phyloP scores from a whole-genome alignment of 2,113 vertebrate species.

The Silurus meridionalis region DNA sequence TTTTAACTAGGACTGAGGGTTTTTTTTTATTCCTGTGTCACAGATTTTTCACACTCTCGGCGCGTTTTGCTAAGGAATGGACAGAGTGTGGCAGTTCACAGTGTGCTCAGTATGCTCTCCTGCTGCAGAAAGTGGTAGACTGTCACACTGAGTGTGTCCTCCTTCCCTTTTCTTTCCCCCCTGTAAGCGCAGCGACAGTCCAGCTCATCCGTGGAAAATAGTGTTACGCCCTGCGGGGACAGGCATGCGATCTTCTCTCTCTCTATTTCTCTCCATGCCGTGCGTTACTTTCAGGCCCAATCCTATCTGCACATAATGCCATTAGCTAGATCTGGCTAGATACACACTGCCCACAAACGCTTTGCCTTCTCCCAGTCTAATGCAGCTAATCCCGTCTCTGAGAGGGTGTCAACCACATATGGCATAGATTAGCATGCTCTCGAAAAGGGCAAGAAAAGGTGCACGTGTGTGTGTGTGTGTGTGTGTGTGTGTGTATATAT shows the following conservation, averaged over 20 bases:
- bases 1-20: constrained; percentile 13
- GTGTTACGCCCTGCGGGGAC: constrained; percentile 69
- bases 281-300: constrained; percentile 67
- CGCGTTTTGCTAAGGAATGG: constrained; percentile 2
- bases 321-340: constrained; percentile 64
- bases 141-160: constrained; percentile 63
- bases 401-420: constrained; percentile 25
- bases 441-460: neutral
- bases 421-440: constrained; percentile 14
- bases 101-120: constrained; percentile 28
- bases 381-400: constrained; percentile 59
- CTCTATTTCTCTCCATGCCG: constrained; percentile 23
- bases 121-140: constrained; percentile 62
- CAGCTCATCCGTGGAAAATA: constrained; percentile 73
- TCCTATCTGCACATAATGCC: constrained; percentile 71
- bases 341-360: constrained; percentile 57
- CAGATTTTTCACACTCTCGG: constrained; percentile 15
- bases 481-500: constrained; percentile 67
- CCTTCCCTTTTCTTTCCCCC: constrained; percentile 57
- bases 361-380: constrained; percentile 63
- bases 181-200: constrained; percentile 69
- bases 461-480: constrained; percentile 55
- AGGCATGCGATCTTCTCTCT: constrained; percentile 69
- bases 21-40: constrained; percentile 1
- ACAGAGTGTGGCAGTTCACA: constrained; percentile 48